Percentiles rank a stretch among this genome's conserved stretches.
phyloP scores from a whole-genome alignment of 2,113 vertebrate genomes.

The Thamnophis sirtalis region DNA sequence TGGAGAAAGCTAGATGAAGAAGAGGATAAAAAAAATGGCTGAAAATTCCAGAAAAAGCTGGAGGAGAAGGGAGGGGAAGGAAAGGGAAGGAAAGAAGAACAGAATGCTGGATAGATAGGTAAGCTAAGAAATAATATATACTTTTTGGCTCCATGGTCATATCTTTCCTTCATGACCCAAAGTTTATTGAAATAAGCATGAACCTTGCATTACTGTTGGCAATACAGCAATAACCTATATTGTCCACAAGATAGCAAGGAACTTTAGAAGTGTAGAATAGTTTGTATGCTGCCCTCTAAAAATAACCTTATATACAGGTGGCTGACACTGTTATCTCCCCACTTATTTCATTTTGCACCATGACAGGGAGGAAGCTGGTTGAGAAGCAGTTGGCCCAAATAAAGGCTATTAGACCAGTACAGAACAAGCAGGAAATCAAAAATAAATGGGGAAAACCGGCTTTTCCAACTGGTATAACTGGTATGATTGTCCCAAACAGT shows the following conservation, averaged over 20 bases:
- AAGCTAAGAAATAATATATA: background rate
- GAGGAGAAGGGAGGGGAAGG: background rate
- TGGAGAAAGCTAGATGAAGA: background rate
- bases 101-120: background rate
- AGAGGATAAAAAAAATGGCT: background rate
- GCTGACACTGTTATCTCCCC: background rate
- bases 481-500: background rate
- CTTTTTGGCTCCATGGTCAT: background rate
- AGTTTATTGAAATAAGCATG: background rate
- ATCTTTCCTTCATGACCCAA: background rate
- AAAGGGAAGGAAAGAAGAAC: background rate
- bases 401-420: background rate
- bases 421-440: background rate
- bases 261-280: background rate
- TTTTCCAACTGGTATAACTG: background rate
- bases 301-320: background rate
- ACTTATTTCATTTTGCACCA: background rate
- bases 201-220: background rate
- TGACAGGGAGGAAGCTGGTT: background rate
- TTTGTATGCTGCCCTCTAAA: background rate
- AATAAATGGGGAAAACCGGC: background rate
- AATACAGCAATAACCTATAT: background rate
- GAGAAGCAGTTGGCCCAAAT: background rate
- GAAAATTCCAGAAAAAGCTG: background rate
- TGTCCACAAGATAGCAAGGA: background rate